phyloP scores from a whole-genome alignment of 2,888 invertebrate species.

The Orthosia gothica region DNA sequence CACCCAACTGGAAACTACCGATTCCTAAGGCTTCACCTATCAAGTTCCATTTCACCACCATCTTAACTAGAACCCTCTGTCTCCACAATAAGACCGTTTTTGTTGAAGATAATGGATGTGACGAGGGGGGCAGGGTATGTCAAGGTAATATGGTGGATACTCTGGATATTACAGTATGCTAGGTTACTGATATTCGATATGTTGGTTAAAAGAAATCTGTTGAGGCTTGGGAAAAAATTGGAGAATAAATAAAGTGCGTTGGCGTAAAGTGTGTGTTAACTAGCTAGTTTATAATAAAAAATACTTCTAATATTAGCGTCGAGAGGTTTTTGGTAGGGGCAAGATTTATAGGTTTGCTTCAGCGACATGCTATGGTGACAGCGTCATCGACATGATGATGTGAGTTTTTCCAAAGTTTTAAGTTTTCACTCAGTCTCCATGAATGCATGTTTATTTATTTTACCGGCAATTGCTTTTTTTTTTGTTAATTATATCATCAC shows the following conservation, averaged over 20 bases:
- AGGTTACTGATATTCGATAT: constrained; percentile 47
- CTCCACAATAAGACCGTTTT: background rate
- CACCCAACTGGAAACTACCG: constrained; percentile 54
- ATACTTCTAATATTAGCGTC: no score
- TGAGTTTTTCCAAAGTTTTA: no score
- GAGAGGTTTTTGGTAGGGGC: no score
- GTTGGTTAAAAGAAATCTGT: constrained; percentile 14
- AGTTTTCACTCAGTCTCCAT: no score
- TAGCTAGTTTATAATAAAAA: background rate
- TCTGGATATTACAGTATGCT: constrained; percentile 36
- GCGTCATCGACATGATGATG: no score
- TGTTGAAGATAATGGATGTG: background rate
- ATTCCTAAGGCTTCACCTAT: constrained; percentile 69
- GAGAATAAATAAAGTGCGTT: background rate
- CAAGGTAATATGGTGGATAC: constrained; percentile 14
- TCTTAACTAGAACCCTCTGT: constrained; percentile 30
- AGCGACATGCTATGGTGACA: no score
- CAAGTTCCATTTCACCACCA: constrained; percentile 60
- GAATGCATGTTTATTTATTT: no score
- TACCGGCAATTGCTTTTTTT: no score
- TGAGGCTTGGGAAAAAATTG: constrained; percentile 3
- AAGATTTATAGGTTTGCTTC: no score
- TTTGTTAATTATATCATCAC: no score
- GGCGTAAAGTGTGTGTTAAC: no score
- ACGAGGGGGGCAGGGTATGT: constrained; percentile 1